phyloP scores from a whole-genome alignment of 2,888 invertebrate species.

The Cyclophora punctaria region DNA sequence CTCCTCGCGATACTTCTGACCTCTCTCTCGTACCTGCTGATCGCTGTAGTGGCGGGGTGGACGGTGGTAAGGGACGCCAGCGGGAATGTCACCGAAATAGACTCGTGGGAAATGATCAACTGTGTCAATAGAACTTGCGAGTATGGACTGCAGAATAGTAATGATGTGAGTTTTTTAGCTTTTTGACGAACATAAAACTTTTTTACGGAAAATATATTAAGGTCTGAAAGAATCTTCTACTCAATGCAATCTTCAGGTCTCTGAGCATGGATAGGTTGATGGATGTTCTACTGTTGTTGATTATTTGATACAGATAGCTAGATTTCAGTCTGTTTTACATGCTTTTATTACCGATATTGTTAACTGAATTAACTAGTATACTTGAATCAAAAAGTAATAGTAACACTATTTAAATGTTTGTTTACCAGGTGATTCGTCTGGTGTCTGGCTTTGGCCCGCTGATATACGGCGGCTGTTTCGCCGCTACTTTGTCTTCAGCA shows the following conservation, averaged over 20 bases:
- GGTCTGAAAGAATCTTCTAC: too few relatives aligned
- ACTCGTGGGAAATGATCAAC: conserved; percentile 71
- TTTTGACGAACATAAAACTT: background rate
- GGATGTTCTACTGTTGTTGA: too few relatives aligned
- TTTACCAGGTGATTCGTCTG: conserved; percentile 83
- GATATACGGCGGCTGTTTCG: conserved; percentile 97
- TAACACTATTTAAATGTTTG: conserved; percentile 3
- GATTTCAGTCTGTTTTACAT: too few relatives aligned
- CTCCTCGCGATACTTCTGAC: conserved; percentile 92
- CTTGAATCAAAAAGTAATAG: too few relatives aligned
- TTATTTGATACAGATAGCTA: too few relatives aligned
- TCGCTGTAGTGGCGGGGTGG: conserved; percentile 86
- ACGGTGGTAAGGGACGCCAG: conserved; percentile 87
- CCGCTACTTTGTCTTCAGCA: conserved; percentile 97
- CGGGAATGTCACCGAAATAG: conserved; percentile 77
- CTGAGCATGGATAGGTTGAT: too few relatives aligned
- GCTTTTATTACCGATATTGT: too few relatives aligned
- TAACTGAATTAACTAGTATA: too few relatives aligned
- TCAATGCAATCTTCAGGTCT: too few relatives aligned
- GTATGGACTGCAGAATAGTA: conserved; percentile 86
- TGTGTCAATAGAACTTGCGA: conserved; percentile 73
- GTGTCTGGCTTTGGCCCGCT: conserved; percentile 91
- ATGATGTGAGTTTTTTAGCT: conserved; percentile 75
- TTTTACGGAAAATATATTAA: too few relatives aligned
- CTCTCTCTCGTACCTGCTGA: conserved; percentile 88